Evolutionary conservation across 2,113 vertebrate genomes (phyloP).

Genomic region (Apodemus speciosus): DNA sequence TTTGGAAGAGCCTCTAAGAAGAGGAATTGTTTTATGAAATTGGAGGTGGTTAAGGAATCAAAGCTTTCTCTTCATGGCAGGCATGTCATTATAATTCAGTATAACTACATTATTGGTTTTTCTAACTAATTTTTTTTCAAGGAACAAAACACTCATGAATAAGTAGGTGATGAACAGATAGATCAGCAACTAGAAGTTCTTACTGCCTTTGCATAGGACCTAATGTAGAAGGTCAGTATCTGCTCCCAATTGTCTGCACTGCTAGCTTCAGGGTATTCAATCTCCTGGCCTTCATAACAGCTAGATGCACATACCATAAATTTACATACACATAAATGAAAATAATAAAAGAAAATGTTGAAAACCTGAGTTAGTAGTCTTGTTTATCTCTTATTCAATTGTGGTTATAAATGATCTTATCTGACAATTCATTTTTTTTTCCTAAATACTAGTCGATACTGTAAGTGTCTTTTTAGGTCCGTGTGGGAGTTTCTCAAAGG

Average conservation of each 20-base stretch:
- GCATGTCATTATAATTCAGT: neutral
- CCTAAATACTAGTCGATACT: neutral
- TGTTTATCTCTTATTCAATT: neutral
- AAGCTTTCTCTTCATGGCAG: too few species aligned
- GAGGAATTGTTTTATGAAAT: fast-evolving
- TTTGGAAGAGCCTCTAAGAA: fast-evolving
- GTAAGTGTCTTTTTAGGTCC: neutral
- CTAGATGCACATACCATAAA: neutral
- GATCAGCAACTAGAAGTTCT: neutral
- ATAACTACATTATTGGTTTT: neutral
- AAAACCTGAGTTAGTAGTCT: neutral
- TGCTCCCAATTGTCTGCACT: neutral
- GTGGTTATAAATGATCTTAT: neutral
- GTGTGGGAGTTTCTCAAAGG: neutral
- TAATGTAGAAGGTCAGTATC: neutral
- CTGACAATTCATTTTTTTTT: neutral
- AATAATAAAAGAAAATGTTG: neutral
- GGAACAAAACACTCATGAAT: neutral
- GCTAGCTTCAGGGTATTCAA: neutral
- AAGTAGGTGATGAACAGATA: neutral
- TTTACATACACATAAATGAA: neutral
- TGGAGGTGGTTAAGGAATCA: neutral
- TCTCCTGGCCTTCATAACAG: neutral
- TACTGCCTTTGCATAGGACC: neutral
- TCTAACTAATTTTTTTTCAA: neutral